These are phyloP conservation scores for Brachypterus glaber DNA, from an alignment of 2,888 invertebrate species.

Conservation along the genomic window DNA sequence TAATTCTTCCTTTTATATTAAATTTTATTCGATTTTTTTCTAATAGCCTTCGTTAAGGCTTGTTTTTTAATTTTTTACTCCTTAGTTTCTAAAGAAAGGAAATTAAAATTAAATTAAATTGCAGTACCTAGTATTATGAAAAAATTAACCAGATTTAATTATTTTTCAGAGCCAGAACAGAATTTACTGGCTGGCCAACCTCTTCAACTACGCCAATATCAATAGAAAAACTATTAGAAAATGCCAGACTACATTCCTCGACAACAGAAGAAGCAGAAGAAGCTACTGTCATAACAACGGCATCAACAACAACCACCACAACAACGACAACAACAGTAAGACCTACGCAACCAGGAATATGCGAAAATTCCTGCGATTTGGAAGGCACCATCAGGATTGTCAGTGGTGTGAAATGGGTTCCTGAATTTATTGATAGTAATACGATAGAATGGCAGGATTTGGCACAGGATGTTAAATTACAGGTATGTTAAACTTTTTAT, in stretches of 20 bases:
- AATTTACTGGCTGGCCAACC: conserved; percentile 87
- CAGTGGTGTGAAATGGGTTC: conserved; percentile 74
- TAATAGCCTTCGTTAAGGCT: too few species aligned
- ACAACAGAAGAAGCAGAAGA: conserved; percentile 29
- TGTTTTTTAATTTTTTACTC: too few species aligned
- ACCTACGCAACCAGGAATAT: conserved; percentile 71
- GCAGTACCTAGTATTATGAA: too few species aligned
- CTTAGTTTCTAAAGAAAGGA: too few species aligned
- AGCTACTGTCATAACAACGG: conserved; percentile 44
- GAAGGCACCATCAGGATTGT: conserved; percentile 79
- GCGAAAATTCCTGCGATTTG: conserved; percentile 69
- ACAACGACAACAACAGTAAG: conserved; percentile 59
- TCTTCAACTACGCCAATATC: conserved; percentile 80
- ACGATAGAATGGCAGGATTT: conserved; percentile 79
- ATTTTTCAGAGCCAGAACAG: conserved; percentile 63
- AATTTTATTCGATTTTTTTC: too few species aligned
- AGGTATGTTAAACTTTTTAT: conserved; percentile 48
- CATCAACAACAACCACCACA: conserved; percentile 61
- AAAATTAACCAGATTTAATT: not conserved
- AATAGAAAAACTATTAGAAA: conserved; percentile 68
- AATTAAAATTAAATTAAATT: too few species aligned
- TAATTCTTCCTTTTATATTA: too few species aligned
- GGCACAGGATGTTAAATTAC: conserved; percentile 69
- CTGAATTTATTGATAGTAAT: conserved; percentile 76
- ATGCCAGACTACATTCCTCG: conserved; percentile 52